Base-by-base conservation (phyloP, 2,113 vertebrate species). In the Hemibagrus wyckioides region DNA sequence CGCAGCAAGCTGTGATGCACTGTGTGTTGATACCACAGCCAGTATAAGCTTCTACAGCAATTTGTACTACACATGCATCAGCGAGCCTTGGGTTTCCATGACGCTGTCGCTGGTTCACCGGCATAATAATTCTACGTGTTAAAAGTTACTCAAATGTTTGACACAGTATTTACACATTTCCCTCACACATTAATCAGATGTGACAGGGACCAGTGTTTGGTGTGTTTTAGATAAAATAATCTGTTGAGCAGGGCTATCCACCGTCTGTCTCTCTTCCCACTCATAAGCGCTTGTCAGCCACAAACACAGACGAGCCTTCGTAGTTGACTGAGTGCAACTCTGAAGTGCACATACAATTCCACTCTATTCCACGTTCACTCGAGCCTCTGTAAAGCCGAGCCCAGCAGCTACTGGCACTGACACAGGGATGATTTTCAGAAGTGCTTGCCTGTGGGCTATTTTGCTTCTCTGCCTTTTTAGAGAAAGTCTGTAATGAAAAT, bases 111-210 rank as follows among this genome's bases (percentile, higher is more conserved):
- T 48, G 44, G 44, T 48, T 5, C 44, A 48, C 44, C 5, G 44
- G 44, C 9, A 48, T 48, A 52, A 79, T 30, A 30, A 79, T 19
- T 50, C 44, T 48, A 30, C 19, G 75, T 52, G 75, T 44, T 79
- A 79, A n/a, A n/a, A 79, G 75, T 79, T 52, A 17, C 48, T 48
- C 48, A 76, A 77, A 76, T 33, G 84, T 85, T 59, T 85, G 75
- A 48, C 48, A 28, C 0, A 8, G 28, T 4, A 7, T 52, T 3
- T n/a, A 77, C 28, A 52, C 44, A 50, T 50, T 30, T 77, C 13
- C 44, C n/a, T 30, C 75, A 19, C 71, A 4, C 44, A 41, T 73
- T 73, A 69, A 69, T n/a, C 2, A 36, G 59, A 39, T 82, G 41
- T 65, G 39, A 65, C 36, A 1, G 81, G n/a, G 81, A 65, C 50